Conservation (phyloP, 2,113 vertebrate genomes). For the Phaethon lepturus region DNA sequence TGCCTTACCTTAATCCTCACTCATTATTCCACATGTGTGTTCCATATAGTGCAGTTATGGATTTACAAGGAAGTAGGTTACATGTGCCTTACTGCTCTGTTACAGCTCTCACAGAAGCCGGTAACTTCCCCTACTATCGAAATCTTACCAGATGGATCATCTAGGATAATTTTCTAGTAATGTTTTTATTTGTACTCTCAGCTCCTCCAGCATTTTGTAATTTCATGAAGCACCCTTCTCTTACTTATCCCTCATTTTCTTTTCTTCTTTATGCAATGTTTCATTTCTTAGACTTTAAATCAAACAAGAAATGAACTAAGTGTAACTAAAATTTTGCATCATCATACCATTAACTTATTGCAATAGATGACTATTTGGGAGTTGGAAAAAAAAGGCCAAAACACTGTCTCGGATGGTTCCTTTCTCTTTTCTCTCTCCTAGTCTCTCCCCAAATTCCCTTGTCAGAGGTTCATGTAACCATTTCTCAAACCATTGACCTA, state of each 20-base stretch:
- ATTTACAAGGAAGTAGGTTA: background rate
- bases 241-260: background rate
- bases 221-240: background rate
- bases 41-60: background rate
- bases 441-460: background rate
- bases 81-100: background rate
- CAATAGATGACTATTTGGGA: background rate
- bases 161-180: background rate
- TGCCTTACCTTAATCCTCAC: background rate
- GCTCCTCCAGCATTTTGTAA: background rate
- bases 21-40: background rate
- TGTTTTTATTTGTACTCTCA: background rate
- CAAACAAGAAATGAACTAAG: slow-evolving; percentile 45
- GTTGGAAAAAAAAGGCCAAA: background rate
- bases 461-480: background rate
- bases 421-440: background rate
- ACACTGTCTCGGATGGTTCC: background rate
- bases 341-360: slow-evolving; percentile 16
- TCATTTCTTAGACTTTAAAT: slow-evolving; percentile 44
- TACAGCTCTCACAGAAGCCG: background rate
- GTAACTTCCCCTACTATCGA: background rate
- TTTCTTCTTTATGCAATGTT: background rate
- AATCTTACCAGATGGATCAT: background rate
- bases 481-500: slow-evolving; percentile 15
- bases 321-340: slow-evolving; percentile 4